Evolutionary conservation across 2,113 vertebrate genomes (phyloP), one percentile per base, ranked within the genome.

Genomic region (Tupaia tana): DNA sequence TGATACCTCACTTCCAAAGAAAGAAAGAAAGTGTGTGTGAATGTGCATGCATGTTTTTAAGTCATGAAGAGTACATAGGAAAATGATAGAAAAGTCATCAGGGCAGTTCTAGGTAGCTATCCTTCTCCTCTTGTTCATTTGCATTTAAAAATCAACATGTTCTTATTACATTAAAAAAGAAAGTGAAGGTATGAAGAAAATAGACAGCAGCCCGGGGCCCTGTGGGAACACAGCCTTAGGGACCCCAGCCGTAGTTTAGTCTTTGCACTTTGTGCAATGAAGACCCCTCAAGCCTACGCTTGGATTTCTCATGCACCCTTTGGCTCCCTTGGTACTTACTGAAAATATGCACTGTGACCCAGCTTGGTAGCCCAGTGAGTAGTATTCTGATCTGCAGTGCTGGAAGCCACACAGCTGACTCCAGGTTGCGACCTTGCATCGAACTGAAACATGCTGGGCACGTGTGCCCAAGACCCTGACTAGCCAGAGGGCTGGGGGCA

Each of bases 191-290:
- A 19, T 84, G 3, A 22, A 74, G 52, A 66, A 83, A 67, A 78
- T 9, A 84, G 64, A 87, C 14, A 14, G 58, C 83, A 84, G 12
- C 27, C 24, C 54, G 27, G 61, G n/a, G 29, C 25, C 43, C 31
- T 9, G 16, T 5, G 2, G 29, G 43, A 58, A 20, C 64, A 13
- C 18, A 59, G 20, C 19, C 75, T 27, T 15, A 24, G 15, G 54
- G 13, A 2, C 6, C 20, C 34, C 86, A 0, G 1, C 54, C 67
- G 7, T 34, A n/a, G 0, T 27, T 3, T 16, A 4, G 22, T 25
- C 31, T 64, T 16, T n/a, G 22, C 4, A 31, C 16, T 11, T 73
- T 14, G n/a, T n/a, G 7, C 58, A 56, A 11, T 71, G 29, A 2
- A 7, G 10, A 9, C 12, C 52, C 24, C 63, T 58, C 22, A 58